Percentiles rank a stretch among this genome's conserved stretches.
These are phyloP conservation scores for Drosophila watanabei DNA, from an alignment of 1,140 invertebrate genomes.

Conservation along the genomic window DNA sequence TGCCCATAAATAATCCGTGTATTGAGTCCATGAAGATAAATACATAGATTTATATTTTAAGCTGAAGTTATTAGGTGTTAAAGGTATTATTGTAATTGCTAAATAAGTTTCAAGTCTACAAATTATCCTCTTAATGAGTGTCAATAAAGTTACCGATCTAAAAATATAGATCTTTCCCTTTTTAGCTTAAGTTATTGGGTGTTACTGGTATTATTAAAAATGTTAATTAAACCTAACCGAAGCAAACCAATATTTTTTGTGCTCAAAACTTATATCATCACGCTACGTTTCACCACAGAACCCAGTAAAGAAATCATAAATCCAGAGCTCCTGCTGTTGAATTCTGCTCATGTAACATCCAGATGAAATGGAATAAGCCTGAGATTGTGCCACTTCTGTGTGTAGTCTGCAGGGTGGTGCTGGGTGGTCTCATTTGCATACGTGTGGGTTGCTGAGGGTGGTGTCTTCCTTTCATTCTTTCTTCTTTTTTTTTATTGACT, in stretches of 20 bases:
- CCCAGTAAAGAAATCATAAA: neutral
- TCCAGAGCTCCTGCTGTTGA: neutral
- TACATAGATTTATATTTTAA: too few species aligned
- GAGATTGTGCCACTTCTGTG: conserved; percentile 6
- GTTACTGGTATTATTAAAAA: neutral
- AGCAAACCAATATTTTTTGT: neutral
- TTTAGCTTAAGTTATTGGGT: too few species aligned
- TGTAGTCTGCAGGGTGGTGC: conserved; percentile 1
- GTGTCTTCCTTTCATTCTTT: conserved; percentile 16
- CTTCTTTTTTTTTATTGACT: conserved; percentile 45
- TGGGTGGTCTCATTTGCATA: conserved; percentile 50
- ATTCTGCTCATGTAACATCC: conserved; percentile 8
- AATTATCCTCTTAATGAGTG: too few species aligned
- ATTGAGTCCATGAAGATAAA: too few species aligned
- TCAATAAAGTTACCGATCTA: too few species aligned
- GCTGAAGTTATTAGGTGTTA: too few species aligned
- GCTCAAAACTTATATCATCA: neutral
- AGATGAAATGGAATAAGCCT: conserved; percentile 22
- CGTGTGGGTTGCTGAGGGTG: conserved; percentile 27
- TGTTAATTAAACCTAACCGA: neutral
- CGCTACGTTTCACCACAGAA: too few species aligned
- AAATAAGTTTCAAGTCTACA: too few species aligned
- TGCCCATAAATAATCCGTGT: too few species aligned
- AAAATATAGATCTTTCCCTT: too few species aligned
- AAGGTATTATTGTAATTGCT: too few species aligned